Base-by-base conservation (phyloP, 2,113 vertebrate genomes). In the Megaceryle torquata region DNA sequence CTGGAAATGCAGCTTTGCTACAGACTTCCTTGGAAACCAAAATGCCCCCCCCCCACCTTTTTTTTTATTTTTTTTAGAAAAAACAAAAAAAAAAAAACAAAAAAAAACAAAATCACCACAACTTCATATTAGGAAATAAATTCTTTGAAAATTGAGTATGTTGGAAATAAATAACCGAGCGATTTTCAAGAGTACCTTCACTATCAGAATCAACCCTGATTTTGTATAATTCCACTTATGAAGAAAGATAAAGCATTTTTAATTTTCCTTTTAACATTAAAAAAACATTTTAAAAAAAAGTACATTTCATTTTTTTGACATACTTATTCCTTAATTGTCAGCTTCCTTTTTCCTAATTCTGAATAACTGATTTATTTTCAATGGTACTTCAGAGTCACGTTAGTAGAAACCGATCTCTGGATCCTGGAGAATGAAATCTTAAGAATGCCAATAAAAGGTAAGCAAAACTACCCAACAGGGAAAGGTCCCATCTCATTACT, bases 391-490 rank as follows among this genome's bases (percentile, higher is more conserved):
- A 87, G 91, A 90, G 92, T 81, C 80, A 91, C 5, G 14, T 86
- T 95, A 91, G 77, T 61, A 95, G 82, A 88, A 97, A 96, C 46
- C 0, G 53, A 95, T 93, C 87, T 95, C 89, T 95, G 71, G 76
- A 89, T 92, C 81, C 68, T 70, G 46, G 78, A 94, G 96, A 96
- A 97, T 97, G 83, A 95, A 91, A 96, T 94, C 92, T 89, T 86
- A 86, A 76, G 75, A 95, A 95, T 65, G 60, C 57, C 88, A 93
- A 93, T 95, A 95, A 96, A 93, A 94, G 87, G 81, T 93, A 95
- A 81, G 75, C 41, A 83, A 90, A 96, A 96, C 29, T 82, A 84
- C 78, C 63, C 86, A 86, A 67, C 50, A 60, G 87, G 92, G 92
- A 97, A 86, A 87, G 82, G 91, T 89, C 76, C 26, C 41, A 44